Percentiles rank a stretch among this genome's conserved stretches.
Evolutionary conservation across 2,797 vertebrate genomes (phyloP).

Genomic region (Vipera ursinii): DNA sequence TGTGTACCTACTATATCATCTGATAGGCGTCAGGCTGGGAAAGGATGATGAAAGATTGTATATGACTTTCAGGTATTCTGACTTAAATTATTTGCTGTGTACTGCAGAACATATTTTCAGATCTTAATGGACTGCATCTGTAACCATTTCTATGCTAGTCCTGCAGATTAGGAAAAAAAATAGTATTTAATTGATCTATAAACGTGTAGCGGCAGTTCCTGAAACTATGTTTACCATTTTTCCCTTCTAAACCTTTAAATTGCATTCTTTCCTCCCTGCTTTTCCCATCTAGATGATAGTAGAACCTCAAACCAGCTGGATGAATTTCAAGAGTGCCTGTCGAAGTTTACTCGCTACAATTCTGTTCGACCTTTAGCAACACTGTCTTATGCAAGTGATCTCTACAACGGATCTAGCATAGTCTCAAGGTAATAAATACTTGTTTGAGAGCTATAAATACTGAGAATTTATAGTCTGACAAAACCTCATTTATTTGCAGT

Average conservation of each 20-base stretch:
- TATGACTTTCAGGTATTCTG: constrained; percentile 1
- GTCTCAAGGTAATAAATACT: constrained; percentile 87
- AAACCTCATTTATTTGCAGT: background rate
- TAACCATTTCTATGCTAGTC: background rate
- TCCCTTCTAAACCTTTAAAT: background rate
- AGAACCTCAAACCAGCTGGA: constrained; percentile 94
- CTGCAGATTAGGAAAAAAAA: background rate
- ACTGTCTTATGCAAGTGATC: constrained; percentile 95
- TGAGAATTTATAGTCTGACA: background rate
- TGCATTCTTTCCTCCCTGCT: background rate
- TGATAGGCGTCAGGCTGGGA: background rate
- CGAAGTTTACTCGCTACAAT: constrained; percentile 97
- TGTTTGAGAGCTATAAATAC: background rate
- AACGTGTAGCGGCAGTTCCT: background rate
- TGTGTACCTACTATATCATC: background rate
- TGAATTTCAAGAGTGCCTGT: constrained; percentile 97
- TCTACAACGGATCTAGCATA: constrained; percentile 98
- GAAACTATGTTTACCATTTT: constrained; percentile 8
- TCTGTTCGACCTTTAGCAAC: constrained; percentile 95
- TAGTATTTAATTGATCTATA: background rate
- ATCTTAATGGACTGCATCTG: constrained; percentile 3
- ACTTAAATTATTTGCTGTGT: constrained; percentile 28
- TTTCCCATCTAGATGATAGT: constrained; percentile 83
- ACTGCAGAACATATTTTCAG: constrained; percentile 12
- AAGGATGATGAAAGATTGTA: background rate